Evolutionary conservation across 1,140 invertebrate species (phyloP), one percentile per base, ranked within the genome.

Genomic region (Phthorimaea operculella): DNA sequence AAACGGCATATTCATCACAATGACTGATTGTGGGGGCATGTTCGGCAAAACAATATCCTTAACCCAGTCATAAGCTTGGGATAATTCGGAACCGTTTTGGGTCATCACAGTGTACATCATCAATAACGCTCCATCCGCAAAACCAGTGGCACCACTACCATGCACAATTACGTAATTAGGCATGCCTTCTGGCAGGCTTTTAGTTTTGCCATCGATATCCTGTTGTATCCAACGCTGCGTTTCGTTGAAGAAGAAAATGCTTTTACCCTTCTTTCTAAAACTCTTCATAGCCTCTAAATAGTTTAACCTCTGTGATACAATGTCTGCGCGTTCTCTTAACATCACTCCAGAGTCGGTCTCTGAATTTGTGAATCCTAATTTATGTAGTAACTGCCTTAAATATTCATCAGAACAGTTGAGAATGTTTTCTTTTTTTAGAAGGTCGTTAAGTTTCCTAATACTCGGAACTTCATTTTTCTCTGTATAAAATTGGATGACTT

Each of bases 401-500:
- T 47, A 47, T 16, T 47, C 44, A 9, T 47, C 15, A 4, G 44
- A 47, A 15, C 44, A 47, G 5, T n/a, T 9, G 1, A 47, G 15
- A 4, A 47, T 47, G 12, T 47, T 47, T 47, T 47, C 44, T 47
- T 47, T 15, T 17, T 47, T 47, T 15, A 47, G 15, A 47, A 47
- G 8, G 15, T 11, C 4, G 15, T 47, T 47, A 11, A 47, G 15
- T 47, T 47, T 47, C 15, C n/a, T 47, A 47, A 47, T 16, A 47
- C 44, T 47, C 11, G 44, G 44, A 9, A 47, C 44, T 47, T 47
- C 44, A 15, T 47, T 47, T 16, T 47, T 47, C 15, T 9, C n/a
- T 9, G n/a, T 15, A 47, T 47, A 47, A 47, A 16, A 47, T 47
- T 47, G 44, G 15, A 47, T 47, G 8, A 47, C 44, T 47, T 47